These are phyloP conservation scores for Cyphotilapia sp. DNA, from an alignment of 2,113 vertebrate species.

Conservation along the genomic window DNA sequence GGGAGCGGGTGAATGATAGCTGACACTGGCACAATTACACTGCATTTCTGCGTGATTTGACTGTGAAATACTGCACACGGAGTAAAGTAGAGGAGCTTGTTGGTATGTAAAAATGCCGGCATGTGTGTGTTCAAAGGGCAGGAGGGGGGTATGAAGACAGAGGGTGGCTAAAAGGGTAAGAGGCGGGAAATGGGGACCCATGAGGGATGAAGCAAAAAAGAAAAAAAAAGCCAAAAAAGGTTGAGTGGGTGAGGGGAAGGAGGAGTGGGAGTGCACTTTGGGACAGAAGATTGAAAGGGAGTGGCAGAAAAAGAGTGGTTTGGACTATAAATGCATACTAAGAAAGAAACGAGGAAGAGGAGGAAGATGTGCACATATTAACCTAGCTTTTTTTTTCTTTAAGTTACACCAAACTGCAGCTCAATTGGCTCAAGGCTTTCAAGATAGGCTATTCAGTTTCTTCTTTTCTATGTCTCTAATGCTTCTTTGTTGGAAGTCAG, in stretches of 20 bases:
- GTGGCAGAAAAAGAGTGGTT: slow-evolving; percentile 9
- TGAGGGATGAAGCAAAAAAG: slow-evolving; percentile 17
- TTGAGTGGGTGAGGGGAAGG: neutral
- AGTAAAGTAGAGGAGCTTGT: slow-evolving; percentile 1
- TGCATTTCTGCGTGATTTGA: slow-evolving; percentile 67
- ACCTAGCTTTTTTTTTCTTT: slow-evolving; percentile 38
- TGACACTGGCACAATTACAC: slow-evolving; percentile 54
- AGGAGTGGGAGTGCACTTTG: slow-evolving; percentile 4
- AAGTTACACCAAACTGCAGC: neutral
- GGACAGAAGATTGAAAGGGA: slow-evolving; percentile 7
- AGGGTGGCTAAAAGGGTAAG: slow-evolving; percentile 49
- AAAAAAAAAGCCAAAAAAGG: slow-evolving; percentile 1
- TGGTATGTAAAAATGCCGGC: neutral
- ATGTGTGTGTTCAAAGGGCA: neutral
- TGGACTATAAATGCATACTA: slow-evolving; percentile 5
- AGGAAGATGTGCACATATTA: neutral
- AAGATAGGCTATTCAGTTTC: neutral
- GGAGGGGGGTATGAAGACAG: slow-evolving; percentile 8
- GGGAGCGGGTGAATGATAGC: slow-evolving; percentile 18
- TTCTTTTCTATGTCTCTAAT: neutral
- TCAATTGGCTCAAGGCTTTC: slow-evolving; percentile 5
- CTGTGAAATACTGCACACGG: slow-evolving; percentile 36
- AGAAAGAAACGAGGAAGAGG: neutral
- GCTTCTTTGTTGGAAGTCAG: slow-evolving; percentile 5
- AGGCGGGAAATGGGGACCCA: slow-evolving; percentile 43